phyloP scores from a whole-genome alignment of 2,797 vertebrate genomes.

The Uromys caudimaculatus region DNA sequence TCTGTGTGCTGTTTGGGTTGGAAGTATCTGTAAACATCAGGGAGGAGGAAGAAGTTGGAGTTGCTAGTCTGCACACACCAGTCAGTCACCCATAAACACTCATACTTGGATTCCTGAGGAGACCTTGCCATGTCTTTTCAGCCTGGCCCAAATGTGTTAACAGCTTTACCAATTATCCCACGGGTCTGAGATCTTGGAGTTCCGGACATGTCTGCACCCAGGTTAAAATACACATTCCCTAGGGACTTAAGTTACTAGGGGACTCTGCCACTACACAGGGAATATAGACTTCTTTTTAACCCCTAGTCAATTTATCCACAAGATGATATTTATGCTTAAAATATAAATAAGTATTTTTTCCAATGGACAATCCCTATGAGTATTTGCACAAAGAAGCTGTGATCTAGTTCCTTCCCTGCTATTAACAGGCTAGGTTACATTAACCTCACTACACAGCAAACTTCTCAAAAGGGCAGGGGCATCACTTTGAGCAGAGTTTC shows the following conservation, averaged over 20 bases:
- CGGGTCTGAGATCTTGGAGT: neutral
- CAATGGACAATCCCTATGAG: neutral
- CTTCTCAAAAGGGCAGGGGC: neutral
- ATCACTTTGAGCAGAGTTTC: neutral
- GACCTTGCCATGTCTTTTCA: neutral
- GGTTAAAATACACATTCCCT: neutral
- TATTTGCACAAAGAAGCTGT: neutral
- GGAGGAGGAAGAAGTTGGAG: neutral
- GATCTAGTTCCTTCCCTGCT: neutral
- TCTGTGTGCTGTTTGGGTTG: neutral
- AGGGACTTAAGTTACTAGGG: neutral
- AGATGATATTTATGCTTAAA: neutral
- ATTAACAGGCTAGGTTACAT: neutral
- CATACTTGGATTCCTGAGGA: neutral
- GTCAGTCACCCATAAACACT: neutral
- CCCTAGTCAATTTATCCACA: neutral
- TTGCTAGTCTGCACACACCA: neutral
- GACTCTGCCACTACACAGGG: neutral
- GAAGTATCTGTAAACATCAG: neutral
- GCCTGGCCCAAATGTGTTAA: neutral
- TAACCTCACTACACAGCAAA: neutral
- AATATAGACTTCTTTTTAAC: neutral
- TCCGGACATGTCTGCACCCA: neutral
- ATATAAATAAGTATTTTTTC: neutral
- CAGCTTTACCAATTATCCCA: neutral